These are phyloP conservation scores for Panurus biarmicus DNA, from an alignment of 2,113 vertebrate genomes.

Conservation along the genomic window DNA sequence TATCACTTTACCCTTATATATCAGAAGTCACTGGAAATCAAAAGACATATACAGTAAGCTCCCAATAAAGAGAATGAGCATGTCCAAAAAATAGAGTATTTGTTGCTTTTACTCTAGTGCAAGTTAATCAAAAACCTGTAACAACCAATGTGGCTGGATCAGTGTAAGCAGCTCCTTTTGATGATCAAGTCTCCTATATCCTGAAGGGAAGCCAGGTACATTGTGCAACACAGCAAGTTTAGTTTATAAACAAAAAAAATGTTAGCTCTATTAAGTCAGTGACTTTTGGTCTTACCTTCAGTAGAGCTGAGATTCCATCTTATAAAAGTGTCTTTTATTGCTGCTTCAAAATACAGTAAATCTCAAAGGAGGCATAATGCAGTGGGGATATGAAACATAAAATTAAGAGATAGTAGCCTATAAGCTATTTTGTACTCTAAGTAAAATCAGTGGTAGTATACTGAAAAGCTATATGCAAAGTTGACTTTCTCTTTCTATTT, in stretches of 20 bases:
- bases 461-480: background rate
- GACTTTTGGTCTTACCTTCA: background rate
- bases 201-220: background rate
- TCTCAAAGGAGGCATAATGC: background rate
- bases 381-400: conserved; percentile 1
- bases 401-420: background rate
- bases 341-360: background rate
- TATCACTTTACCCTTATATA: background rate
- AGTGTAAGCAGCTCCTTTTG: background rate
- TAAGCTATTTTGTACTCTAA: background rate
- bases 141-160: background rate
- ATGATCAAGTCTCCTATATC: background rate
- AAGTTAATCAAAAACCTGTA: background rate
- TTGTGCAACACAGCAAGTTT: background rate
- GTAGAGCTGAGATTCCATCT: background rate
- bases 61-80: background rate
- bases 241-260: background rate
- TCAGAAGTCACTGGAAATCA: background rate
- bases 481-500: background rate
- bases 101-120: background rate
- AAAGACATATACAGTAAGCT: background rate
- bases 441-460: background rate
- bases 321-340: background rate
- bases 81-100: background rate
- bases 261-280: background rate